Percentiles rank a stretch among this genome's conserved stretches.
phyloP scores from a whole-genome alignment of 2,113 vertebrate genomes.

The Nesoenas mayeri region DNA sequence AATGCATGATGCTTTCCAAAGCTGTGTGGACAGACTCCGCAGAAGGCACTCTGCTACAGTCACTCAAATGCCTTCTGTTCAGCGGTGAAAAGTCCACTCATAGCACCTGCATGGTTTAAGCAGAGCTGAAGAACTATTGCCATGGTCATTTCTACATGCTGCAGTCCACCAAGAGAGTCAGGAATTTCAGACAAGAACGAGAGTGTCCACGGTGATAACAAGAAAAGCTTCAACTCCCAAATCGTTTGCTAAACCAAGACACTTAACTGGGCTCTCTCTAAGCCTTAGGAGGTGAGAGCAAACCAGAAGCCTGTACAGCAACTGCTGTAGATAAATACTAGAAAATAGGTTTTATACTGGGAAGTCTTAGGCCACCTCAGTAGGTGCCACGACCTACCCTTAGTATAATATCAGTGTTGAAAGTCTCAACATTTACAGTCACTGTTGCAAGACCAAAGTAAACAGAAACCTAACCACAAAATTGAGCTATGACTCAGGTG shows the following conservation, averaged over 20 bases:
- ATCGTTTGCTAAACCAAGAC: background rate
- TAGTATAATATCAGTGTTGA: too few relatives aligned
- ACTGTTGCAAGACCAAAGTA: background rate
- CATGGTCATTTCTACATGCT: background rate
- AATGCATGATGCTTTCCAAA: background rate
- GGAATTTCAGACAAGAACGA: background rate
- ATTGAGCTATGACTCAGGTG: background rate
- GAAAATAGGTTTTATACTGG: background rate
- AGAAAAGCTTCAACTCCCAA: background rate
- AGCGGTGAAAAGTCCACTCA: background rate
- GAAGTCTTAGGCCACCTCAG: background rate
- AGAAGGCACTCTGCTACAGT: background rate
- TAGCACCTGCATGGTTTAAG: background rate
- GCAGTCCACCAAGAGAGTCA: background rate
- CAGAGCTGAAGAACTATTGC: background rate
- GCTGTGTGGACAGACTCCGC: background rate
- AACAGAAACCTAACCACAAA: background rate
- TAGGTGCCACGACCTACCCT: background rate
- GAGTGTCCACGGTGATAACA: background rate
- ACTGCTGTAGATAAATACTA: background rate
- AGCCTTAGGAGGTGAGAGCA: background rate
- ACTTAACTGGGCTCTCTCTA: background rate
- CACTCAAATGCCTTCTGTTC: background rate
- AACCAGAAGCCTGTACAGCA: background rate
- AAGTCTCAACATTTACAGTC: background rate